A percentile compares a stretch with the other conserved stretches of the same genome.
Evolutionary conservation across 2,888 invertebrate genomes (phyloP).

Genomic region (Capitulum mitella): DNA sequence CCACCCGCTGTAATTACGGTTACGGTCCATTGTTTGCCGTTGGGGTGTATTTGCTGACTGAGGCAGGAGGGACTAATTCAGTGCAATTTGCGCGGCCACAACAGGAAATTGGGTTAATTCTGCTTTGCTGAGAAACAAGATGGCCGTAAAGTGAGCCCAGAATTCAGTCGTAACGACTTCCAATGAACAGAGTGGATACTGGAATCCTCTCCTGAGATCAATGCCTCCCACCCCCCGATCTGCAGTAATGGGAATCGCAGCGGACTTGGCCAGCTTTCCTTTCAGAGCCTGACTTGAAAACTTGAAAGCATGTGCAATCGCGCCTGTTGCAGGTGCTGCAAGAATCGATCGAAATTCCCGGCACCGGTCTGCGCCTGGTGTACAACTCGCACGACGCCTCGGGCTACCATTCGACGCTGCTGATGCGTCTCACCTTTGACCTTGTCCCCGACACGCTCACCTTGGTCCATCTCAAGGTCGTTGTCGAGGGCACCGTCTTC

Average conservation of each 20-base stretch:
- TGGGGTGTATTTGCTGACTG: constrained; percentile 7
- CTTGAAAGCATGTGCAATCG: no score
- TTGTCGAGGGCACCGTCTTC: constrained; percentile 44
- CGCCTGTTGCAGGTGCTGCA: constrained; percentile 87
- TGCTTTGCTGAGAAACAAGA: not conserved
- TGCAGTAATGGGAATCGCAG: no score
- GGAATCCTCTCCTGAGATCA: no score
- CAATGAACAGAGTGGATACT: no score
- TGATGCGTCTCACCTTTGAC: constrained; percentile 75
- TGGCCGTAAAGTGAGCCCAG: not conserved
- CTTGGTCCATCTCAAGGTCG: constrained; percentile 68
- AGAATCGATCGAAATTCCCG: constrained; percentile 88
- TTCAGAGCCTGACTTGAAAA: no score
- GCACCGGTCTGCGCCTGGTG: constrained; percentile 84
- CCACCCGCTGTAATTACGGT: not conserved
- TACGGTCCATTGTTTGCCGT: not conserved
- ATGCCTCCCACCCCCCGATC: no score
- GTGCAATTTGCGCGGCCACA: not conserved
- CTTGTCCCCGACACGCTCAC: constrained; percentile 70
- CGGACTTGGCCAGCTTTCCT: no score
- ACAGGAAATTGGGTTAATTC: constrained; percentile 6
- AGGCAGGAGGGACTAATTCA: not conserved
- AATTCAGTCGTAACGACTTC: no score
- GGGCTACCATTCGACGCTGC: constrained; percentile 87
- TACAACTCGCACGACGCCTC: constrained; percentile 93